Percentiles rank a stretch among this genome's conserved stretches.
Conservation (phyloP, 2,797 vertebrate species). For the Acanthurus tractus region DNA sequence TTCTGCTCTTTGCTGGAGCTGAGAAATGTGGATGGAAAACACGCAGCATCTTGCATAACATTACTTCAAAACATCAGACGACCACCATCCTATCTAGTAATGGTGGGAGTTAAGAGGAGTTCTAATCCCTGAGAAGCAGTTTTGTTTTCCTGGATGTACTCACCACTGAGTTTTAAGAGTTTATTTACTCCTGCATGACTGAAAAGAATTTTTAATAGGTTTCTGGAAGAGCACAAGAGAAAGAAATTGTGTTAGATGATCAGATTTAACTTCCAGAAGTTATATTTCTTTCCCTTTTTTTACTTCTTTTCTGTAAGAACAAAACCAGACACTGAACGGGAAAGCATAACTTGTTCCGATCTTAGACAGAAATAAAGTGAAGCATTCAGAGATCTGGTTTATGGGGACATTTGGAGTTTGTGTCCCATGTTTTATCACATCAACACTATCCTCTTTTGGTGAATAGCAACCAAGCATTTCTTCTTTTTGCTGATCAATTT, state of each 20-base stretch:
- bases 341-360: slow-evolving; percentile 3
- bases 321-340: slow-evolving; percentile 12
- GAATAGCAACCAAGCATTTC: not conserved
- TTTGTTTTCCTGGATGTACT: slow-evolving; percentile 21
- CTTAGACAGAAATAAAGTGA: not conserved
- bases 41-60: not conserved
- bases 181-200: slow-evolving; percentile 11
- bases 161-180: slow-evolving; percentile 24
- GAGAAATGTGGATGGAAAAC: not conserved
- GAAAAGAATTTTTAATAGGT: not conserved
- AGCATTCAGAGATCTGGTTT: not conserved
- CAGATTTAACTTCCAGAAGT: slow-evolving; percentile 8
- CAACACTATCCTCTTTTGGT: slow-evolving; percentile 18
- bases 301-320: not conserved
- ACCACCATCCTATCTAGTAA: not conserved
- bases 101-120: not conserved
- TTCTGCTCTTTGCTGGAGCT: not conserved
- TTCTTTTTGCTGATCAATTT: slow-evolving; percentile 10
- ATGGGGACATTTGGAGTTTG: slow-evolving; percentile 26
- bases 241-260: slow-evolving; percentile 20
- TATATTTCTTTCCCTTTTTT: not conserved
- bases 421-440: slow-evolving; percentile 12
- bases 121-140: not conserved
- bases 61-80: not conserved
- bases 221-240: slow-evolving; percentile 3